A percentile compares a stretch with the other conserved stretches of the same genome.
Conservation (phyloP, 2,888 invertebrate genomes). For the Yponomeuta sedellus region DNA sequence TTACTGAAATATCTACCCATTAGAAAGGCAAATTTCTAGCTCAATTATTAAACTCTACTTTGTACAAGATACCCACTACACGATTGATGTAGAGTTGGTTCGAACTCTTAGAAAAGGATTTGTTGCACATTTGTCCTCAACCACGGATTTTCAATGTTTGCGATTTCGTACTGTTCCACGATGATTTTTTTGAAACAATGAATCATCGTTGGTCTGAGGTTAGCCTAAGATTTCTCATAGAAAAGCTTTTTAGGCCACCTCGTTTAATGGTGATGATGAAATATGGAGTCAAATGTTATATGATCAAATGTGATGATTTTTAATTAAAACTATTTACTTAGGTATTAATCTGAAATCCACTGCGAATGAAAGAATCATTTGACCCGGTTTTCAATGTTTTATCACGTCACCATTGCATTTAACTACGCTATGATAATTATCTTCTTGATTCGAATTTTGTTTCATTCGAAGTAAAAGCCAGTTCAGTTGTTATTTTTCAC, state of each 20-base stretch:
- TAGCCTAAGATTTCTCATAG: background rate
- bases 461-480: background rate
- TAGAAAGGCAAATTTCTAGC: slow-evolving; percentile 55
- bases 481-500: background rate
- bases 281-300: background rate
- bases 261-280: no score
- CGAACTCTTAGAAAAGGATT: background rate
- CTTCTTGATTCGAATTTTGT: background rate
- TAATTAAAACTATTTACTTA: background rate
- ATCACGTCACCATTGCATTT: no score
- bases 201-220: background rate
- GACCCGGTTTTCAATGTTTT: no score
- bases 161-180: background rate
- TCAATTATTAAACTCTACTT: slow-evolving; percentile 46
- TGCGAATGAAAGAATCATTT: background rate
- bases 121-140: background rate
- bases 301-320: background rate
- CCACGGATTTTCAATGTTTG: background rate
- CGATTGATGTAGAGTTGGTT: slow-evolving; percentile 30
- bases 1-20: slow-evolving; percentile 43
- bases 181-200: background rate
- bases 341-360: background rate
- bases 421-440: no score
- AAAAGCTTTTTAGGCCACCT: no score
- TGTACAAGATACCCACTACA: slow-evolving; percentile 44